A percentile compares a stretch with the other conserved stretches of the same genome.
phyloP scores from a whole-genome alignment of 2,113 vertebrate genomes.

The Capricornis sumatraensis region DNA sequence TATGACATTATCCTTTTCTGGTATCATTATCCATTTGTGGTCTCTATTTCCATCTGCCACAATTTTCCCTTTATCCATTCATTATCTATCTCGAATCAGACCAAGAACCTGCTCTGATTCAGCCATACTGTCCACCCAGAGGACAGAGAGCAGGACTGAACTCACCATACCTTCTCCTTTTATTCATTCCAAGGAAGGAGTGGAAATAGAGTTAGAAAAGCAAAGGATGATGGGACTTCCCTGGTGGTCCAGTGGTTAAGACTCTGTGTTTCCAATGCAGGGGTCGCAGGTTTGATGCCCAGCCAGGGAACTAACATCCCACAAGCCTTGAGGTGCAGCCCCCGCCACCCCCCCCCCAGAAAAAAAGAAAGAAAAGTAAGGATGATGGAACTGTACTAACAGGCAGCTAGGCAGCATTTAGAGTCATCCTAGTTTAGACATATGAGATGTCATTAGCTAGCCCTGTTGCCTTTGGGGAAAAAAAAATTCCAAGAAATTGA shows the following conservation, averaged over 20 bases:
- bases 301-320: not conserved
- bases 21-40: not conserved
- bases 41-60: not conserved
- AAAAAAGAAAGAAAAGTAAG: not conserved
- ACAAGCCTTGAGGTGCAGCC: not conserved
- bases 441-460: not conserved
- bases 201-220: not conserved
- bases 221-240: not conserved
- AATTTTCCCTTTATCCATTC: not conserved
- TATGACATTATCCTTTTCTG: not conserved
- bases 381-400: not conserved
- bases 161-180: not conserved
- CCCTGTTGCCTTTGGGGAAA: not conserved
- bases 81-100: not conserved
- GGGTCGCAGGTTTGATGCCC: not conserved
- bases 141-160: not conserved
- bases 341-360: fast-evolving
- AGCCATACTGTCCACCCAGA: not conserved
- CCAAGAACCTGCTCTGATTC: not conserved
- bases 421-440: not conserved
- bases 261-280: not conserved
- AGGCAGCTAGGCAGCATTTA: not conserved
- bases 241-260: not conserved
- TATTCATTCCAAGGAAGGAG: not conserved
- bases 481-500: not conserved